These are phyloP conservation scores for Stomatorhinus ivindoensis DNA, from an alignment of 2,113 vertebrate species.

Conservation along the genomic window DNA sequence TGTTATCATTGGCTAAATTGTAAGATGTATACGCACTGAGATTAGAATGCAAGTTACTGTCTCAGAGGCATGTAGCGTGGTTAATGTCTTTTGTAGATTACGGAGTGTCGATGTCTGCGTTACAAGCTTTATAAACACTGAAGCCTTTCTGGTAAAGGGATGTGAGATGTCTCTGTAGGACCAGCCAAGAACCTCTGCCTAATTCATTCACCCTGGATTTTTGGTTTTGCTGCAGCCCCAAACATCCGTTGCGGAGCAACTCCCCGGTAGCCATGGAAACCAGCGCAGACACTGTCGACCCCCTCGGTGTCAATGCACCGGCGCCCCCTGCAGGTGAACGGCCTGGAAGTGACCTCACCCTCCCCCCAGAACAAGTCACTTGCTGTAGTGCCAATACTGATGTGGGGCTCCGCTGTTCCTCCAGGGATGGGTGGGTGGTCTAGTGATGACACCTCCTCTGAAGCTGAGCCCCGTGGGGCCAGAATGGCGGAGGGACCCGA, in stretches of 20 bases:
- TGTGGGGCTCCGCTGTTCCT: not conserved
- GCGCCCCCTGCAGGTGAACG: constrained; percentile 72
- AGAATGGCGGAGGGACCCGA: constrained; percentile 52
- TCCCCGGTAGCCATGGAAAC: constrained; percentile 98
- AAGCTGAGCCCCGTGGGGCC: constrained; percentile 10
- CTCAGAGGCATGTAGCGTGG: not conserved
- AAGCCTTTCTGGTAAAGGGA: not conserved
- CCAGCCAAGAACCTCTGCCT: constrained; percentile 50
- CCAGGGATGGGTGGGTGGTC: constrained; percentile 58
- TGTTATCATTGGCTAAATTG: not conserved
- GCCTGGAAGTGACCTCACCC: not conserved
- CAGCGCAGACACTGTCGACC: constrained; percentile 75
- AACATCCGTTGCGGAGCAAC: constrained; percentile 83
- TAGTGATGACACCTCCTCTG: constrained; percentile 24
- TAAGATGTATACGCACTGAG: not conserved
- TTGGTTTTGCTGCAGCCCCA: constrained; percentile 65
- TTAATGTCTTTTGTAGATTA: not conserved
- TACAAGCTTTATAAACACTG: not conserved
- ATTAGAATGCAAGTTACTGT: not conserved
- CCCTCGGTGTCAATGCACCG: constrained; percentile 68
- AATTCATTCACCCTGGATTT: not conserved
- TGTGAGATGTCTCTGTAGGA: not conserved
- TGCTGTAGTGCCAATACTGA: not conserved
- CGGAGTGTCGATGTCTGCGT: not conserved
- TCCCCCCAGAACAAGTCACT: not conserved